Base-by-base conservation (phyloP, 1,140 invertebrate species). In the Zaprionus camerounensis region DNA sequence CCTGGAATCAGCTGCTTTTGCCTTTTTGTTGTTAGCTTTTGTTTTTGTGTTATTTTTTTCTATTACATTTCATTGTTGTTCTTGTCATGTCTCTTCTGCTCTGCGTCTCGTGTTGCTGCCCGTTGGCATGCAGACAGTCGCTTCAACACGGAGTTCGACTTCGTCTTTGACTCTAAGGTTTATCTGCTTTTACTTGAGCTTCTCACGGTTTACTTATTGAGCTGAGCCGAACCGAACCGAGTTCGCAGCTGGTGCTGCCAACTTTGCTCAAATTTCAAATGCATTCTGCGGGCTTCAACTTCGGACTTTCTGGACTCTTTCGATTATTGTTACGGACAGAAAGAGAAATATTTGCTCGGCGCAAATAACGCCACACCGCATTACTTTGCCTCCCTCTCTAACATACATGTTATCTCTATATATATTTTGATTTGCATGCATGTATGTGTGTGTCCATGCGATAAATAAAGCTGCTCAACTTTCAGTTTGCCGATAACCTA, bases 191-290 rank as follows among this genome's bases (percentile, higher is more conserved):
- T 87, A 86, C 79, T 86, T 72, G 71, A 72, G 75, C 85, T 88
- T 88, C 85, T 88, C 85, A 88, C 85, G 85, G 85, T 88, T 88
- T 88, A 88, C 84, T 88, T 88, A 90, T 80, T 73, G 67, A 69
- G 63, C 77, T 70, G 22, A 53, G 49, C 9, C 20, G 49, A 24
- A 17, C 15, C 15, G 49, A 17, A 5, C 13, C 12, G 51, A 55
- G 51, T 5, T 22, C 22, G n/a, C 17, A 38, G 61, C 28, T 70
- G 63, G 65, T 63, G 53, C 71, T 78, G 83, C 77, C 76, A 82
- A 80, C 83, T 80, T 76, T 70, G 56, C 72, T 75, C 72, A 75
- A 74, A 69, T 74, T 74, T 74, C 71, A 74, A 75, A 75, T 75
- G 72, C 67, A 75, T 75, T 75, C 24, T 75, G 67, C 67, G 53